Conservation (phyloP, 1,140 invertebrate species). For the Brachionus angularis region DNA sequence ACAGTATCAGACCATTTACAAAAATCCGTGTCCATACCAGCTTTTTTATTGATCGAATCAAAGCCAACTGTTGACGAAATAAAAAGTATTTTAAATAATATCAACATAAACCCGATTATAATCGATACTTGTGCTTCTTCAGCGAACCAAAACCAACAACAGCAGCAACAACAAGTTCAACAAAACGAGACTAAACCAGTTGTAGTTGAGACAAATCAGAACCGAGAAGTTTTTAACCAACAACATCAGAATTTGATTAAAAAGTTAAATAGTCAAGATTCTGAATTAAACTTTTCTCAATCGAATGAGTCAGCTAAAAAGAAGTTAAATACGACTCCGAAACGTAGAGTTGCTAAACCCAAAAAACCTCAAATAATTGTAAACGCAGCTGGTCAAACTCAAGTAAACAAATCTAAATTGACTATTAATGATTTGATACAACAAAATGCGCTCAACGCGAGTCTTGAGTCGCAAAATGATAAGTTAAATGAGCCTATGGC, state of each 20-base stretch:
- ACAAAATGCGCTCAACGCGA: slow-evolving; percentile 17
- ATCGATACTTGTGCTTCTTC: slow-evolving; percentile 7
- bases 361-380: slow-evolving; percentile 14
- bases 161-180: background rate
- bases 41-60: slow-evolving; percentile 13
- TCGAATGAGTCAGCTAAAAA: slow-evolving; percentile 9
- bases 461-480: slow-evolving; percentile 19
- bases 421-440: slow-evolving; percentile 32
- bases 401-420: slow-evolving; percentile 31
- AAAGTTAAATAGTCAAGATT: slow-evolving; percentile 12
- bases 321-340: slow-evolving; percentile 4
- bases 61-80: slow-evolving; percentile 16
- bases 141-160: too few relatives aligned
- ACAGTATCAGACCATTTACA: slow-evolving; percentile 10
- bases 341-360: slow-evolving; percentile 7
- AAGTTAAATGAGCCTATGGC: slow-evolving; percentile 20
- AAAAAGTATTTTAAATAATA: slow-evolving; percentile 12
- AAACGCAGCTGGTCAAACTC: background rate
- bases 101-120: slow-evolving; percentile 35
- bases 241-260: slow-evolving; percentile 32
- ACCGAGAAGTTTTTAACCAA: slow-evolving; percentile 19
- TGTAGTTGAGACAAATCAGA: background rate
- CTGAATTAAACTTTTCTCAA: too few relatives aligned
- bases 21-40: slow-evolving; percentile 27
- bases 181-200: background rate